Evolutionary conservation across 2,888 invertebrate genomes (phyloP).

Genomic region (Adela reaumurella): DNA sequence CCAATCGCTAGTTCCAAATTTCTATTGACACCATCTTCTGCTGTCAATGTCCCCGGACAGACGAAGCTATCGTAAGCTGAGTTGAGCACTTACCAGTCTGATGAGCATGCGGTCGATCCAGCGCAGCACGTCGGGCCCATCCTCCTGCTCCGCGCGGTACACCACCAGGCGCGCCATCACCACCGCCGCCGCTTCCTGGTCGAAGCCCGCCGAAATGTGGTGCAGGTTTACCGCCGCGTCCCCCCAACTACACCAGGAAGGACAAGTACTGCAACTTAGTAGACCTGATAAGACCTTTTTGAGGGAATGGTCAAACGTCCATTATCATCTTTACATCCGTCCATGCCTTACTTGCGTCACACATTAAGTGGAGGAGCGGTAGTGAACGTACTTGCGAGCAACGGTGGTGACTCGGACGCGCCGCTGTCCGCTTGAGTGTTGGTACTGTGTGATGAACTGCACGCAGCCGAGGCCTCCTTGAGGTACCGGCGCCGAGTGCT

Average conservation of each 20-base stretch:
- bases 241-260: constrained; percentile 88
- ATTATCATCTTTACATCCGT: too few species aligned
- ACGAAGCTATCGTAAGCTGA: too few species aligned
- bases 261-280: too few species aligned
- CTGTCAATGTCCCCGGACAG: too few species aligned
- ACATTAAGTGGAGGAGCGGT: too few species aligned
- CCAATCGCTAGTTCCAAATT: too few species aligned
- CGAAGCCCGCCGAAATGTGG: constrained; percentile 92
- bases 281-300: too few species aligned
- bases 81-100: constrained; percentile 79
- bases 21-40: too few species aligned
- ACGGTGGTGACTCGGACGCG: constrained; percentile 95
- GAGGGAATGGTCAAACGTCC: too few species aligned
- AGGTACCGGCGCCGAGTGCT: constrained; percentile 91
- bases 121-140: constrained; percentile 94
- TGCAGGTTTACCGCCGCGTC: constrained; percentile 87
- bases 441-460: constrained; percentile 98
- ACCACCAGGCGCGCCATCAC: constrained; percentile 96
- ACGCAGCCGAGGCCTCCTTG: constrained; percentile 96
- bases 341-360: too few species aligned
- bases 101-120: constrained; percentile 99
- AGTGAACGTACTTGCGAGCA: constrained; percentile 76
- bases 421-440: constrained; percentile 93
- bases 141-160: constrained; percentile 91
- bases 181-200: constrained; percentile 97